Base-by-base conservation (phyloP, 2,797 vertebrate genomes). In the Hydrophis major region DNA sequence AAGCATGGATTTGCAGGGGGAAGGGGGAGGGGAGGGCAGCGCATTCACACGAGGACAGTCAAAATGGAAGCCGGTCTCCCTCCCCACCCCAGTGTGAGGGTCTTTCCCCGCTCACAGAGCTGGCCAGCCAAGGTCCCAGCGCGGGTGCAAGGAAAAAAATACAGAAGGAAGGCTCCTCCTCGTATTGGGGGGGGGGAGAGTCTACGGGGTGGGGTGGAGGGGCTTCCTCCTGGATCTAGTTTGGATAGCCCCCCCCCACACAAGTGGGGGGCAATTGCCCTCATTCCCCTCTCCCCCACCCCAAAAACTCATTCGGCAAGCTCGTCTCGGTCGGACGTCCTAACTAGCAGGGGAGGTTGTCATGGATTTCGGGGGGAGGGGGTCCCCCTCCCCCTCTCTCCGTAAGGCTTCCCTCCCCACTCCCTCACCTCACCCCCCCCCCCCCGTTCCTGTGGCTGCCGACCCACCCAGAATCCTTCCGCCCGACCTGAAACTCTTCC, bases 91-190 rank as follows among this genome's bases (percentile, higher is more conserved):
- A 42, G 42, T 2, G 42, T 2, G 42, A 42, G 42, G 42, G 42
- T 42, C 42, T 42, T 42, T 42, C 2, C 42, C 37, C 37, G 37
- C 37, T 37, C 37, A 2, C 37, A 37, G 37, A 37, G 37, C 37
- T 42, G 42, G 2, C 3, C 42, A 42, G 42, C 42, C 42, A 42
- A 42, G 42, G 42, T 42, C 42, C 42, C 42, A 89, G 94, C 86
- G 90, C 56, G 78, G 57, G n/a, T 53, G 32, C 57, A 25, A 32
- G 28, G 37, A 37, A 37, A 37, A 37, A 37, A 37, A 37, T 37
- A 12, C 28, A 95, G 93, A 90, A 93, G 94, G 94, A 94, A 90
- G 93, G 92, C 2, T 42, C 42, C 2, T 42, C 42, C 42, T 42
- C 42, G 42, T 42, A 2, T 42, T 2, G 95, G 87, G 91, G 13